Evolutionary conservation across 1,140 invertebrate species (phyloP), one percentile per base, ranked within the genome.

Genomic region (Spodoptera frugiperda): DNA sequence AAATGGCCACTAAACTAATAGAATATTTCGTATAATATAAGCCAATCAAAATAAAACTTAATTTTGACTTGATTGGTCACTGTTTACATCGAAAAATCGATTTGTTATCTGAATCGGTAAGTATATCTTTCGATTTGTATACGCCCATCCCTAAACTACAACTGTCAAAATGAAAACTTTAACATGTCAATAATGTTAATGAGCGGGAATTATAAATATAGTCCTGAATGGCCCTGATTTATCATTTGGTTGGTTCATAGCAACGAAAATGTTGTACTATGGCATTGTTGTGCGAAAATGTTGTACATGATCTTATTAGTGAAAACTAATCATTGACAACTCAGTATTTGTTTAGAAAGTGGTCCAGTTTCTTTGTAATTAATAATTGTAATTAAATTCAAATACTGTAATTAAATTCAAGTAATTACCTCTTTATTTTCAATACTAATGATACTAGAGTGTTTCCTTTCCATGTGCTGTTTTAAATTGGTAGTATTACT

Each of bases 401-500:
- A n/a, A n/a, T n/a, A n/a, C n/a, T n/a, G n/a, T n/a, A n/a, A n/a
- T n/a, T n/a, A n/a, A n/a, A n/a, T 51, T 8, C 17, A 17, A n/a
- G 51, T 53, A 53, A n/a, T 53, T 53, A 53, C 51, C 51, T 53
- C 51, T 17, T 53, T 53, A 53, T 51, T 51, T 51, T 51, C 48
- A 51, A 51, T 51, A 51, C 51, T 53, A 14, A 49, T 49, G 48
- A 49, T n/a, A n/a, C n/a, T 49, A 59, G 61, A 46, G n/a, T 65
- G 61, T 46, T 65, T 65, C 39, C 61, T 46, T 65, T 65, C 61
- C 39, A 65, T 65, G 17, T 65, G 61, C 61, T 65, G 61, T 48
- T 65, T 65, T 30, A 65, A 65, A 21, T 65, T 65, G 1, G 61
- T 19, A 65, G 61, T 65, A 48, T 65, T 65, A 46, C 61, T 65